Evolutionary conservation across 2,797 vertebrate species (phyloP), one percentile per base, ranked within the genome.

Genomic region (Chloroceryle amazona): DNA sequence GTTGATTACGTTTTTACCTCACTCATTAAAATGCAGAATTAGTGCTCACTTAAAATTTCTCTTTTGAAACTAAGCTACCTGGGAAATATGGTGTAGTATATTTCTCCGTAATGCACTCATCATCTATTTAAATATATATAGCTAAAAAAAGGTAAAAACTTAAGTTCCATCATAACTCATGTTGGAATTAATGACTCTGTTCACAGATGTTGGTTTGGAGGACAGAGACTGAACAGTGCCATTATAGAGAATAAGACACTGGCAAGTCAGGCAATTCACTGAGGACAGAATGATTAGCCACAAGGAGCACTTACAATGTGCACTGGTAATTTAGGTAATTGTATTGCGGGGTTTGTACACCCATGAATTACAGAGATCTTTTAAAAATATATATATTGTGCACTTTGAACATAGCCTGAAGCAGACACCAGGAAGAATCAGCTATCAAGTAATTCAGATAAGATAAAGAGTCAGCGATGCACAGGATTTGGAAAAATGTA

Each of bases 361-460:
- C 97, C 93, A 91, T 96, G 97, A 98, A 98, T 98, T 98, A 98
- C 97, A 98, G 96, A 97, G 97, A 98, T 97, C 97, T 98, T 98
- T 98, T 98, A 94, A 97, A 87, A 93, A 93, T 58, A 96, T 98
- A 78, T 93, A 90, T 96, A 96, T 98, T 97, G 96, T 98, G 95
- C 98, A 98, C 99, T 99, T 98, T 98, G 97, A 98, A 98, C 95
- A 95, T 98, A 98, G 98, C 98, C 98, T 97, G 97, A 97, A 97
- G 94, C 93, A 97, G 97, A 98, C 97, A 94, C 98, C 97, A 97
- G 94, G 97, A 98, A 98, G 97, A 98, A 97, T 96, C 97, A 97
- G 95, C 97, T 96, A 83, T 95, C 91, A 71, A 97, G 96, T 82
- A 94, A 79, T 81, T 93, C 94, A 89, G 92, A 96, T 96, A 79